Evolutionary conservation across 2,113 vertebrate genomes (phyloP).

Genomic region (Paratilapia polleni): DNA sequence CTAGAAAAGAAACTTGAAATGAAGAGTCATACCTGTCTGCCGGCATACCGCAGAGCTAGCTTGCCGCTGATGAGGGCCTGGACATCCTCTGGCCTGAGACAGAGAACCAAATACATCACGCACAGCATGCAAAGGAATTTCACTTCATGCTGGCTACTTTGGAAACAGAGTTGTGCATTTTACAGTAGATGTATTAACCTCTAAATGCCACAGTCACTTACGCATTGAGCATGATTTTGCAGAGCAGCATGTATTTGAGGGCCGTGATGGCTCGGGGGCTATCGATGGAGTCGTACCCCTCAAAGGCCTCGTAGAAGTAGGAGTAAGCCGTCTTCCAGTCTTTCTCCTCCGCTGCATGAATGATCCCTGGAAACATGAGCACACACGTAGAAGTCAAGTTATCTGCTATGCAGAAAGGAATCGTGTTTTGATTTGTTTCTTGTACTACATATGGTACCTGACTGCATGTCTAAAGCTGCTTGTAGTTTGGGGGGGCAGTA

Average conservation of each 20-base stretch:
- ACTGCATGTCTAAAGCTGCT: constrained; percentile 98
- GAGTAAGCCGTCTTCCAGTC: constrained; percentile 99
- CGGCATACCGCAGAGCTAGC: constrained; percentile 92
- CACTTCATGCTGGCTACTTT: not conserved
- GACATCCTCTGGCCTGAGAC: constrained; percentile 93
- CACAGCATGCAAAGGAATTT: not conserved
- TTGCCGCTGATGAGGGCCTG: constrained; percentile 96
- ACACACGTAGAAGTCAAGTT: not conserved
- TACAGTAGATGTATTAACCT: not conserved
- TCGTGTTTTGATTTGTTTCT: not conserved
- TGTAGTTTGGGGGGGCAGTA: constrained; percentile 99
- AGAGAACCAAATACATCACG: not conserved
- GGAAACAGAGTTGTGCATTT: not conserved
- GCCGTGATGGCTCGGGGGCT: constrained; percentile 94
- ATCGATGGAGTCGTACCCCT: constrained; percentile 97
- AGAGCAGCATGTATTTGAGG: constrained; percentile 99
- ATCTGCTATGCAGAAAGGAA: not conserved
- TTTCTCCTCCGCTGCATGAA: constrained; percentile 98
- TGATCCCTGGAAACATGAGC: constrained; percentile 86
- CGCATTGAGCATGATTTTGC: constrained; percentile 98
- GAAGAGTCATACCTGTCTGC: constrained; percentile 84
- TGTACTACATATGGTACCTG: constrained; percentile 78
- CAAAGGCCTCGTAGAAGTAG: constrained; percentile 98
- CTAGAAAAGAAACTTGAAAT: constrained; percentile 52
- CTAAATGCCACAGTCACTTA: constrained; percentile 73